A percentile compares a stretch with the other conserved stretches of the same genome.
Evolutionary conservation across 2,113 vertebrate species (phyloP).

Genomic region (Chrysochloris asiatica): DNA sequence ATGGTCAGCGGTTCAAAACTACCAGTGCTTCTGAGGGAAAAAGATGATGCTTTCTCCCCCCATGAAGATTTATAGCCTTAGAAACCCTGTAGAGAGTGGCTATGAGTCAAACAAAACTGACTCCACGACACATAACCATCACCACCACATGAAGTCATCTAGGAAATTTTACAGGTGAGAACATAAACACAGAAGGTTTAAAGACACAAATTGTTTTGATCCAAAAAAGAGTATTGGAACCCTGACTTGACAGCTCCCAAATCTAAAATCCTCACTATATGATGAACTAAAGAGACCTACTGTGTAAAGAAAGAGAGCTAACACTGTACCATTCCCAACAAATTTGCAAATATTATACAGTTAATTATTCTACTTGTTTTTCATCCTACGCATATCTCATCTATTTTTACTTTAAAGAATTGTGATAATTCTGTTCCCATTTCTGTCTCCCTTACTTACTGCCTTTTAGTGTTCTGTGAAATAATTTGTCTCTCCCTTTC

Average conservation of each 20-base stretch:
- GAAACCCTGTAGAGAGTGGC: too few species aligned
- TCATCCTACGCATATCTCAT: not conserved
- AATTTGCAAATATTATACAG: not conserved
- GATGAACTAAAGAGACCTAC: not conserved
- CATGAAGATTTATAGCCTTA: too few species aligned
- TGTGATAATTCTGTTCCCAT: not conserved
- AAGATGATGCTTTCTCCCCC: too few species aligned
- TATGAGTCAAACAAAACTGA: too few species aligned
- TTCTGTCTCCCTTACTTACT: not conserved
- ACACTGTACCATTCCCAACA: not conserved
- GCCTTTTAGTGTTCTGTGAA: not conserved
- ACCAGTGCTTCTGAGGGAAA: too few species aligned
- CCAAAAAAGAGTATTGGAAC: not conserved
- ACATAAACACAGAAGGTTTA: not conserved
- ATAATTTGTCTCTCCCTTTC: not conserved
- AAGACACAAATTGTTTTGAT: not conserved
- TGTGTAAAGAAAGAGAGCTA: not conserved
- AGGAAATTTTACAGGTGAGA: not conserved
- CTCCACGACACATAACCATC: too few species aligned
- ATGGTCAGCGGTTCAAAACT: too few species aligned
- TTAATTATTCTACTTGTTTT: not conserved
- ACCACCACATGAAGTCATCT: too few species aligned
- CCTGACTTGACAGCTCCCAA: not conserved
- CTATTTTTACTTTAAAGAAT: not conserved
- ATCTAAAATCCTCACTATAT: not conserved